Base-by-base conservation (phyloP, 2,888 invertebrate species). In the Lepas anatifera region DNA sequence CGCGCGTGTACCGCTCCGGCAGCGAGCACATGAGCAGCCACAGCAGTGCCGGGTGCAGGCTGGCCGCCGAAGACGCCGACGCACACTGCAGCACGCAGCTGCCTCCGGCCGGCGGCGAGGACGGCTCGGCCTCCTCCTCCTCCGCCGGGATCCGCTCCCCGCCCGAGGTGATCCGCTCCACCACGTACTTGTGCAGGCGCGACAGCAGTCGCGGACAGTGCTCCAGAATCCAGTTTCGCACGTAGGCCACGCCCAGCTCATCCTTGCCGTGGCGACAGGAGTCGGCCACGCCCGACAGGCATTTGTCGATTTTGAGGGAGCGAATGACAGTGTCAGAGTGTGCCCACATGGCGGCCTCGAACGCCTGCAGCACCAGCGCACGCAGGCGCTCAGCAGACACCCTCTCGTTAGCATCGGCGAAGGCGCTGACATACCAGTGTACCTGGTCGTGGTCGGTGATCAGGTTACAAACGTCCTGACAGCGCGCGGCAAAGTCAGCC, bases 211-310 rank as follows among this genome's bases (percentile, higher is more conserved):
- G 83, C 52, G 89, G 89, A 72, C 89, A 87, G 81, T 93, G 87
- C 73, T 87, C 86, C 76, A 86, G 86, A 35, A 92, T 83, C 92
- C 92, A 93, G 78, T 91, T 89, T 69, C 87, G 86, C 71, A 92
- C 87, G 78, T 86, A 92, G 71, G 87, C 87, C 32, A 87, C 82
- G 68, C 89, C 89, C 74, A 92, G 84, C 67, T 83, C 83, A 72
- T 86, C 85, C 79, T 90, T 90, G 39, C 87, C 86, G 79, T 91
- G 89, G 81, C 91, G 92, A 3, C 25, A 22, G 25, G 66, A 66
- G 4, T 68, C 66, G 66, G 39, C 66, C 39, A 66, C 66, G 37
- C 25, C 66, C 4, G 4, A 25, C 25, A 66, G 66, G 18, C n/a
- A 25, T 25, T n/a, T 39, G 39, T 66, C 66, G 22, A 66, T n/a